A percentile compares a stretch with the other conserved stretches of the same genome.
phyloP scores from a whole-genome alignment of 2,113 vertebrate species.

The Neogobius melanostomus region DNA sequence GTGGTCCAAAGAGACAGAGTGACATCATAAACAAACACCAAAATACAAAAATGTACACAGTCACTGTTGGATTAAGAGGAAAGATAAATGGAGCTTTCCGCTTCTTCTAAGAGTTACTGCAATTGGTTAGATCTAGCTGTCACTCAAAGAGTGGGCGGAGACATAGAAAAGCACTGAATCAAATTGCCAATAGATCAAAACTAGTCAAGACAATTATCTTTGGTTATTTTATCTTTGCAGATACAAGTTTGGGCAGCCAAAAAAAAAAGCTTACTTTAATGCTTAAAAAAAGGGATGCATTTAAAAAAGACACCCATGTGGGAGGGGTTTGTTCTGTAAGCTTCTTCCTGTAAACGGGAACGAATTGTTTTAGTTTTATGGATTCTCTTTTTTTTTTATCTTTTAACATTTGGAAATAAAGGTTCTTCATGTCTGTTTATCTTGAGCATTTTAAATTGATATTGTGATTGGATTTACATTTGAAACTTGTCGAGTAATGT shows the following conservation, averaged over 20 bases:
- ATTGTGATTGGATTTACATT: constrained; percentile 86
- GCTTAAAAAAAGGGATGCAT: constrained; percentile 44
- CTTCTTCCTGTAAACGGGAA: constrained; percentile 81
- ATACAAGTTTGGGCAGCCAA: no score
- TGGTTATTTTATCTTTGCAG: no score
- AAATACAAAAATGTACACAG: no score
- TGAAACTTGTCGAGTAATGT: constrained; percentile 85
- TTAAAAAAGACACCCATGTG: constrained; percentile 50
- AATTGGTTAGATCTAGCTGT: background rate
- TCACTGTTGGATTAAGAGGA: no score
- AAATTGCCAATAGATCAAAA: no score
- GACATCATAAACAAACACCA: no score
- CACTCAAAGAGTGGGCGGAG: constrained; percentile 23
- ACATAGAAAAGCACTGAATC: constrained; percentile 31
- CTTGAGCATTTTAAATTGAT: constrained; percentile 85
- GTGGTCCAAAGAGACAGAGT: no score
- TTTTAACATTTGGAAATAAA: constrained; percentile 84
- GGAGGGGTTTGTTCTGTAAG: constrained; percentile 77
- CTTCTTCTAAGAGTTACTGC: no score
- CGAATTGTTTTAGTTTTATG: constrained; percentile 80
- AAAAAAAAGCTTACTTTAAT: no score
- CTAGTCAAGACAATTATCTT: no score
- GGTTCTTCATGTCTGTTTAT: constrained; percentile 84
- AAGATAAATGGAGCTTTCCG: no score
- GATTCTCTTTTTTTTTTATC: constrained; percentile 77